phyloP scores from a whole-genome alignment of 2,113 vertebrate genomes.

The Nesogale talazaci region DNA sequence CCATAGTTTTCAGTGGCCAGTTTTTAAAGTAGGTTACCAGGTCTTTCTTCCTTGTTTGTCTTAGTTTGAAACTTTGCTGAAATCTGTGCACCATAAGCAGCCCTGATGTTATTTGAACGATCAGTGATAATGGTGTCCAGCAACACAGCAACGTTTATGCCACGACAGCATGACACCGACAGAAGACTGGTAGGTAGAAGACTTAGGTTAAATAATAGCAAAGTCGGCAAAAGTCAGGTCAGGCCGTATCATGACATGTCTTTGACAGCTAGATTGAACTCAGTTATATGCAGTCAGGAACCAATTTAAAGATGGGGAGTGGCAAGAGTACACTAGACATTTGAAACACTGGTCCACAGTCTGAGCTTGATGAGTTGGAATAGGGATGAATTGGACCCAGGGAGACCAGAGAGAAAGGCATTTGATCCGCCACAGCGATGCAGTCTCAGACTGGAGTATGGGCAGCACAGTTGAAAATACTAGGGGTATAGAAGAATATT shows the following conservation, averaged over 20 bases:
- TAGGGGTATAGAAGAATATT: neutral
- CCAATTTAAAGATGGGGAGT: neutral
- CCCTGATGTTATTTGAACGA: neutral
- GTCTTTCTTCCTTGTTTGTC: neutral
- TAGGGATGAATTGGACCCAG: neutral
- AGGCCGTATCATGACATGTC: neutral
- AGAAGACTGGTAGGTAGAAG: neutral
- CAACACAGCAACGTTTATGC: neutral
- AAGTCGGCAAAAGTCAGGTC: neutral
- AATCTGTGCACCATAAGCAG: neutral
- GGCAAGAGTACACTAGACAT: too few species aligned
- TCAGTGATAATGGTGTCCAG: neutral
- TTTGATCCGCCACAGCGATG: slow-evolving; percentile 1
- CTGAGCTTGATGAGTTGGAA: neutral
- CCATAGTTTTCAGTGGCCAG: neutral
- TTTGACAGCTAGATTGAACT: slow-evolving; percentile 4
- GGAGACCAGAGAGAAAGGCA: too few species aligned
- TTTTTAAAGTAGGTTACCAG: neutral
- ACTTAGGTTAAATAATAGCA: neutral
- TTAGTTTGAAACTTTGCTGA: neutral
- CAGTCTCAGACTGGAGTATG: neutral
- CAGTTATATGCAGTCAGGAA: neutral
- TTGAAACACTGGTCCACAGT: too few species aligned
- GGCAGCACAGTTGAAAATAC: neutral
- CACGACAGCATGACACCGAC: neutral